phyloP scores from a whole-genome alignment of 2,113 vertebrate species.

The Brienomyrus longianalis region DNA sequence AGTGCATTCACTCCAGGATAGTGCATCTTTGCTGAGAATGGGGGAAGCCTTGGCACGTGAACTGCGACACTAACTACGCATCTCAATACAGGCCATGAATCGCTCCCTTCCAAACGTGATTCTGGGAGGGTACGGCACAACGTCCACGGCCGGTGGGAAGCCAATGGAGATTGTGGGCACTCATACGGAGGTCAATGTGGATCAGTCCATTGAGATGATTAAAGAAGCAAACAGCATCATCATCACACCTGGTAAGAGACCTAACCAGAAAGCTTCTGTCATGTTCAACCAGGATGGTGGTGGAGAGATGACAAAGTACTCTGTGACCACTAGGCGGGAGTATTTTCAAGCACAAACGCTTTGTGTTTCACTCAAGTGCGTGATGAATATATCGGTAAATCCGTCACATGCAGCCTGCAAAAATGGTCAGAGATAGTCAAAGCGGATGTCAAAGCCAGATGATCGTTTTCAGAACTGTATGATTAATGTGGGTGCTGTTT shows the following conservation, averaged over 20 bases:
- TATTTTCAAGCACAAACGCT: constrained; percentile 1
- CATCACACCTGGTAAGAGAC: constrained; percentile 63
- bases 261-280: background rate
- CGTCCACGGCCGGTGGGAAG: constrained; percentile 60
- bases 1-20: constrained; percentile 32
- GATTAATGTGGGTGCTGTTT: background rate
- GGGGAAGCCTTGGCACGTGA: background rate
- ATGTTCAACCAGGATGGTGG: background rate
- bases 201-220: constrained; percentile 67
- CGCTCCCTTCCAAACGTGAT: constrained; percentile 67
- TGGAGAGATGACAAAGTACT: background rate
- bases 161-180: constrained; percentile 74
- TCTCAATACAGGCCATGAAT: constrained; percentile 60
- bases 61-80: background rate
- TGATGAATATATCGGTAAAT: background rate
- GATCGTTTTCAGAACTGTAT: background rate
- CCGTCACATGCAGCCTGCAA: background rate
- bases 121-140: constrained; percentile 64
- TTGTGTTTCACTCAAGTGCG: background rate
- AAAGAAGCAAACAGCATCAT: constrained; percentile 68
- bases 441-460: background rate
- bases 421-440: background rate
- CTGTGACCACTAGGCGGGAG: constrained; percentile 15
- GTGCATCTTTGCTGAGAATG: too few species aligned
- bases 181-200: constrained; percentile 68